Percentiles rank a stretch among this genome's conserved stretches.
phyloP scores from a whole-genome alignment of 2,888 invertebrate species.

The Callyntrura guangdongensis region DNA sequence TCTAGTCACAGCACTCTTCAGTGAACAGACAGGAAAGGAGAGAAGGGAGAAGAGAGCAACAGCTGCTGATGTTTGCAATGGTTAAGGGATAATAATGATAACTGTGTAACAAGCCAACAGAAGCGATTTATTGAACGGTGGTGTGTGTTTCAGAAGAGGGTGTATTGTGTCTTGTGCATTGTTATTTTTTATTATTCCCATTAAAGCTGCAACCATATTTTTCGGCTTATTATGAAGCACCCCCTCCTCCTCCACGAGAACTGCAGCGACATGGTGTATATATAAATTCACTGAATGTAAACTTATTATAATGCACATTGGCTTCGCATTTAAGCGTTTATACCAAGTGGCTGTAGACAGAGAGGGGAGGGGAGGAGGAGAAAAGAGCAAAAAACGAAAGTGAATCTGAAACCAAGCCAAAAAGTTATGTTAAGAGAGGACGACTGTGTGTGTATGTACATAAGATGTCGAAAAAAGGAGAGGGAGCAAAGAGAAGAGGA shows the following conservation, averaged over 20 bases:
- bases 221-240: slow-evolving; percentile 23
- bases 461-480: not conserved
- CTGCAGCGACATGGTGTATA: not conserved
- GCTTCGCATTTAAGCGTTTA: slow-evolving; percentile 30
- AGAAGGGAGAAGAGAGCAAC: not conserved
- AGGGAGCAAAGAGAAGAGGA: slow-evolving; percentile 10
- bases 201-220: slow-evolving; percentile 34
- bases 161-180: not conserved
- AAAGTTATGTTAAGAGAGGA: slow-evolving; percentile 20
- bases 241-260: slow-evolving; percentile 4
- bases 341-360: not conserved
- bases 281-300: not conserved
- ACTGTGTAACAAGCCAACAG: slow-evolving; percentile 6
- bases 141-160: not conserved
- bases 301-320: not conserved
- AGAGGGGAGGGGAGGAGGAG: not conserved
- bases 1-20: not conserved
- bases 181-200: slow-evolving; percentile 40
- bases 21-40: not conserved
- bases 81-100: not conserved
- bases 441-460: not conserved
- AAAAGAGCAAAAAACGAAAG: slow-evolving; percentile 64
- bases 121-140: slow-evolving; percentile 1
- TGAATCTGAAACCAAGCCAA: slow-evolving; percentile 68
- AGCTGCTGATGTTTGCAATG: not conserved